These are phyloP conservation scores for Cheirogaleus medius DNA, from an alignment of 2,113 vertebrate species.

Conservation along the genomic window DNA sequence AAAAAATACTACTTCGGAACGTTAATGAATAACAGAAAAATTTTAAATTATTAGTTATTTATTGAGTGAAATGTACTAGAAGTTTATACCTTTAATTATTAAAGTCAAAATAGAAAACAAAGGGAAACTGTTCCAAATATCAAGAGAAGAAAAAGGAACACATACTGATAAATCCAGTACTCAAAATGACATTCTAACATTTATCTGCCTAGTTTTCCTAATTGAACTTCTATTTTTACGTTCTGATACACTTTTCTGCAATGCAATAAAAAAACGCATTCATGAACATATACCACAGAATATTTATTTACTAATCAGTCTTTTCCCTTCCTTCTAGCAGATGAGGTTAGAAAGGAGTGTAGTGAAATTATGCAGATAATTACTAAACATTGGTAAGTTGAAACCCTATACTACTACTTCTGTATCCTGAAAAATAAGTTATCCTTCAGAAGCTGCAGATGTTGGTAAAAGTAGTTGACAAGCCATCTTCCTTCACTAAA, in stretches of 20 bases:
- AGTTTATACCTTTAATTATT: constrained; percentile 32
- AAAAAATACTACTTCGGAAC: background rate
- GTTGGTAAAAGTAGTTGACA: background rate
- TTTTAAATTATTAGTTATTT: constrained; percentile 5
- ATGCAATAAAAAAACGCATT: constrained; percentile 23
- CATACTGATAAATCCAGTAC: background rate
- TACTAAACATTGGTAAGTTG: background rate
- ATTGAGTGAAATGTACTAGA: constrained; percentile 8
- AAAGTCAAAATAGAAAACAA: constrained; percentile 56
- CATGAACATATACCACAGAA: background rate
- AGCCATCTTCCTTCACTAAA: background rate
- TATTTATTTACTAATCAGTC: constrained; percentile 34
- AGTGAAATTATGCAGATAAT: background rate
- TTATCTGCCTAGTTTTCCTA: constrained; percentile 47
- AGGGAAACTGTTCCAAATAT: constrained; percentile 11
- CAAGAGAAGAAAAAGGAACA: background rate
- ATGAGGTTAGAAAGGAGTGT: background rate
- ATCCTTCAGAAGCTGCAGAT: background rate
- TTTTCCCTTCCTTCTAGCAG: background rate
- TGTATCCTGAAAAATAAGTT: background rate
- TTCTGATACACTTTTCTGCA: background rate
- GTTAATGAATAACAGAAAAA: constrained; percentile 15
- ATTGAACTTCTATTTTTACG: constrained; percentile 24
- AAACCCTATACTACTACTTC: background rate
- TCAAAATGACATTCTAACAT: constrained; percentile 43